Percentiles rank a stretch among this genome's conserved stretches.
Conservation (phyloP, 1,140 invertebrate species). For the Maniola jurtina region DNA sequence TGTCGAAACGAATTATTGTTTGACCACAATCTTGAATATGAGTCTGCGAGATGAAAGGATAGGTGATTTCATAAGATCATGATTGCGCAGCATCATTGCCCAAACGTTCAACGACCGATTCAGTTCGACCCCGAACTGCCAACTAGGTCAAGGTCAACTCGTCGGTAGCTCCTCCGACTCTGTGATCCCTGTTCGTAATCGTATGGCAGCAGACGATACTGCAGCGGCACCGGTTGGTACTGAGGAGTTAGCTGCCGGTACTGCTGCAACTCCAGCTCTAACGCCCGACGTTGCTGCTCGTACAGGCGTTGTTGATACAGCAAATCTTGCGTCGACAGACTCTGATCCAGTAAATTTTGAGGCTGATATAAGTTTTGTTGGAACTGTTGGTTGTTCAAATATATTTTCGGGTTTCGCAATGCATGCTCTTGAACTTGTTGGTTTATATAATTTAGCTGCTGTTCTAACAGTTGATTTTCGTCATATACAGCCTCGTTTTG, state of each 20-base stretch:
- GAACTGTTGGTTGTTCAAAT: conserved; percentile 10
- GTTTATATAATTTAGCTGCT: not conserved
- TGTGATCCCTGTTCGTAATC: conserved; percentile 13
- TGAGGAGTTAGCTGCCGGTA: conserved; percentile 22
- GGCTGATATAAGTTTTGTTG: conserved; percentile 30
- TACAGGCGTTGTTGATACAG: conserved; percentile 48
- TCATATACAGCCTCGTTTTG: not conserved
- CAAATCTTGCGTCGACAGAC: conserved; percentile 39
- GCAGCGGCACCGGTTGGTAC: conserved; percentile 36
- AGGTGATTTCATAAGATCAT: conserved; percentile 24
- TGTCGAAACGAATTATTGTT: conserved; percentile 35
- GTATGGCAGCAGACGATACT: conserved; percentile 40
- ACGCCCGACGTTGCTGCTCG: conserved; percentile 41
- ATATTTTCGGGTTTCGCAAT: not conserved
- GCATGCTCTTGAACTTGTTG: conserved; percentile 14
- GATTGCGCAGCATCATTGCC: conserved; percentile 14
- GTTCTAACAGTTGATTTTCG: not conserved
- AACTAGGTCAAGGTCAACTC: conserved; percentile 73
- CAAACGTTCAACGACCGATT: conserved; percentile 40
- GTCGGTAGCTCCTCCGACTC: conserved; percentile 31
- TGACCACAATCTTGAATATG: conserved; percentile 26
- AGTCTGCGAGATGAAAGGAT: conserved; percentile 35
- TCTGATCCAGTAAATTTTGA: conserved; percentile 26
- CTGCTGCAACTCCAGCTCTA: conserved; percentile 37
- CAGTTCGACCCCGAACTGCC: conserved; percentile 45